These are phyloP conservation scores for Lasioglossum calceatum DNA, from an alignment of 2,888 invertebrate species.

Conservation along the genomic window DNA sequence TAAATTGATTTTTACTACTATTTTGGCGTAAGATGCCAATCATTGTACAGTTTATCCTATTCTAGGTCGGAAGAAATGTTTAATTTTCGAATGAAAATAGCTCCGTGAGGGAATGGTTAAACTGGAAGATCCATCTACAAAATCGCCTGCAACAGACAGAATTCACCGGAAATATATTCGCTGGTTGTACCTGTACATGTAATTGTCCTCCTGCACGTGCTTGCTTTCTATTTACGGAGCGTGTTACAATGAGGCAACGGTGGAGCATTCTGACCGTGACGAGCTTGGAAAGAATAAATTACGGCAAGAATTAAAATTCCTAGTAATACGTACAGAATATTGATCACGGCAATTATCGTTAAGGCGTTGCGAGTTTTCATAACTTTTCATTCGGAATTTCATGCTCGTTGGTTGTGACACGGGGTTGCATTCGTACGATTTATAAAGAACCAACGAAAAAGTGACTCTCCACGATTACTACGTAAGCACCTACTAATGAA, in stretches of 20 bases:
- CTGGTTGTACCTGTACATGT: not conserved
- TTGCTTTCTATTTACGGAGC: constrained; percentile 17
- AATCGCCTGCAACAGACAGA: not conserved
- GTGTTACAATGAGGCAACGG: constrained; percentile 18
- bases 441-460: not conserved
- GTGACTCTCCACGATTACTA: not conserved
- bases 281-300: constrained; percentile 8
- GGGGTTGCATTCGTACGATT: not conserved
- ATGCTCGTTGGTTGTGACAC: not conserved
- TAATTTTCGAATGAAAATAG: too few relatives aligned
- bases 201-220: not conserved
- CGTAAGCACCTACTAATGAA: not conserved
- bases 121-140: not conserved
- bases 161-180: not conserved
- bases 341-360: constrained; percentile 15
- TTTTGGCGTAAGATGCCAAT: too few relatives aligned
- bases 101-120: not conserved
- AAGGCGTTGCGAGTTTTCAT: not conserved
- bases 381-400: constrained; percentile 9
- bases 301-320: constrained; percentile 1
- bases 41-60: too few relatives aligned
- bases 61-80: too few relatives aligned
- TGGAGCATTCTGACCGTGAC: not conserved
- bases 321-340: constrained; percentile 7
- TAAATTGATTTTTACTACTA: too few relatives aligned